Evolutionary conservation across 2,888 invertebrate species (phyloP), one percentile per base, ranked within the genome.

Genomic region (Drosophila subsilvestris): DNA sequence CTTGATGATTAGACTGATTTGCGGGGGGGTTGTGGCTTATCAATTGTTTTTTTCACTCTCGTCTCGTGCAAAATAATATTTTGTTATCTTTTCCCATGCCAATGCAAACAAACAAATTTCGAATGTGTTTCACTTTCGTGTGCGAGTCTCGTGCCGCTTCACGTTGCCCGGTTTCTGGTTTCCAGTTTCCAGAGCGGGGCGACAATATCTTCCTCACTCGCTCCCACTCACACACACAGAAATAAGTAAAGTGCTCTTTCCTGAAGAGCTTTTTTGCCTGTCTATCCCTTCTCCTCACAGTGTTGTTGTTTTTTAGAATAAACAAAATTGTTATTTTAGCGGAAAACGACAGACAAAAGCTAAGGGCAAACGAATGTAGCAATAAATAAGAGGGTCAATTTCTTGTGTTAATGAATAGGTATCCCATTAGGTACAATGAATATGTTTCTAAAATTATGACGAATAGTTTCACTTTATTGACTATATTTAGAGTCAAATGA

Each of bases 41-140:
- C 49, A 48, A 45, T 20, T 43, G 22, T 25, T 51, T 42, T 17
- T 9, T 20, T 14, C 32, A 5, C 14, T 37, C 18, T 55, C 37
- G 73, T 83, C 81, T 77, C 85, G 77, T 79, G 85, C 87, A 72
- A 60, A 54, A 71, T 17, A 55, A 22, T 20, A 73, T 69, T 77
- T 60, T 37, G 62, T 85, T 83, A 87, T 86, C 85, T 63, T 81
- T 86, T 83, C 87, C 74, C 87, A 84, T 63, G 67, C 73, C 69
- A 74, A 65, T 53, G 51, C 43, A 63, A 50, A 57, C 49, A 73
- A 56, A 60, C 63, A 25, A 53, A 60, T 54, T 43, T 57, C 72
- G 69, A 73, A 74, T 74, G 72, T 79, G 78, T 87, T 87, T 87
- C 83, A 87, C 88, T 84, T 84, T 84, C 84, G 76, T 88, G 78